Evolutionary conservation across 2,113 vertebrate genomes (phyloP), one percentile per base, ranked within the genome.

Genomic region (Leucopternis melanops): DNA sequence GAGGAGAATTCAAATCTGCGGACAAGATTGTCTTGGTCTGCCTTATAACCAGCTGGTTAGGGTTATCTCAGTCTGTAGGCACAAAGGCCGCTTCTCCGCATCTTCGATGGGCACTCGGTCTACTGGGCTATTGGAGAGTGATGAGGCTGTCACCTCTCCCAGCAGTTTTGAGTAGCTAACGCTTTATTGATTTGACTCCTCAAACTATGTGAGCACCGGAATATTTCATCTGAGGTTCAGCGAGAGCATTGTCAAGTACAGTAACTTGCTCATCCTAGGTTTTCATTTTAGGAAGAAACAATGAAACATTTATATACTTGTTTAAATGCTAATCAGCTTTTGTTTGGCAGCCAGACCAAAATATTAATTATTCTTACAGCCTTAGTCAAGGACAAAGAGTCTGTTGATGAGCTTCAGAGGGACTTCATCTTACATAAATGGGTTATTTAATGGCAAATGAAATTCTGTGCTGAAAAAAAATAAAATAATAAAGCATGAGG

Each of bases 271-370:
- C 50, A 86, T 40, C 31, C 7, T 15, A 49, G 23, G 6, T 62
- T 94, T 86, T 92, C 36, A 49, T 94, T 91, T 87, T 52, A 81
- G 40, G 77, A 67, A 81, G 74, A 87, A 95, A 71, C 61, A 95
- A 91, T 92, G 81, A 87, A 96, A 95, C 81, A 95, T 94, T 95
- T 91, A 92, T 92, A 57, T 69, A 69, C 93, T 91, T 95, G 65
- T 95, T 95, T 95, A 97, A 96, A 97, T 94, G 94, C 89, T 95
- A 96, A 97, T 95, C 84, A 91, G 86, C 66, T 95, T 96, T 96
- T 89, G 72, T 95, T 96, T 96, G 88, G 89, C 84, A 91, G 69
- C 23, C 77, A 87, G 93, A 92, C 84, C 89, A 95, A 96, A 95
- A 92, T 94, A 95, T 95, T 95, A 96, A 95, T 97, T 97, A 96